Conservation (phyloP, 1,140 invertebrate species). For the Trachelipus rathkii region DNA sequence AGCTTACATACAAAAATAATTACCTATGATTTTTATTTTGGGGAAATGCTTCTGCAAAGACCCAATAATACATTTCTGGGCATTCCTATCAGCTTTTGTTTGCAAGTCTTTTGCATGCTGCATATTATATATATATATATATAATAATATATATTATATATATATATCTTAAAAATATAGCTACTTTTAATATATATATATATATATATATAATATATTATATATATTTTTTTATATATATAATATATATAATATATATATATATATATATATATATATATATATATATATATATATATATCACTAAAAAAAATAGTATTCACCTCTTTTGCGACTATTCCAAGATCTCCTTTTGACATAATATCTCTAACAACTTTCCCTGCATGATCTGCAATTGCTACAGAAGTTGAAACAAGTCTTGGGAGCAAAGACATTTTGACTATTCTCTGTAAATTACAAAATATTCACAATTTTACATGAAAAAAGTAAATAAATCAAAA, state of each 20-base stretch:
- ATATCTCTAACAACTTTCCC: conserved; percentile 87
- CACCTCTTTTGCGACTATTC: conserved; percentile 81
- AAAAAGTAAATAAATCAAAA: no score
- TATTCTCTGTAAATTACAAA: neutral
- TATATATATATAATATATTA: neutral
- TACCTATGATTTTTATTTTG: neutral
- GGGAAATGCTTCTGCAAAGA: conserved; percentile 73
- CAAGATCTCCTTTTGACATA: conserved; percentile 78
- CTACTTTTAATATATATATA: neutral
- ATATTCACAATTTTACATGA: no score
- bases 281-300: neutral
- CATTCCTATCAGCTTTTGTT: conserved; percentile 93
- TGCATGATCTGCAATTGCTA: conserved; percentile 71
- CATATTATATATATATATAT: neutral
- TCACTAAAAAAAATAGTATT: neutral
- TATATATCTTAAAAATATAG: neutral
- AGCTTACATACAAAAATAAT: neutral
- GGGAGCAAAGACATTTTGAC: conserved; percentile 56
- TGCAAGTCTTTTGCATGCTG: conserved; percentile 74
- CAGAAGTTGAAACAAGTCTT: conserved; percentile 67
- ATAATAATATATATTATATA: neutral
- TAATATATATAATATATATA: no score
- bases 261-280: no score
- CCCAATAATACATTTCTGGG: conserved; percentile 84
- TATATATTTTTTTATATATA: no score